Evolutionary conservation across 2,113 vertebrate genomes (phyloP).

Genomic region (Telmatochromis sp.): DNA sequence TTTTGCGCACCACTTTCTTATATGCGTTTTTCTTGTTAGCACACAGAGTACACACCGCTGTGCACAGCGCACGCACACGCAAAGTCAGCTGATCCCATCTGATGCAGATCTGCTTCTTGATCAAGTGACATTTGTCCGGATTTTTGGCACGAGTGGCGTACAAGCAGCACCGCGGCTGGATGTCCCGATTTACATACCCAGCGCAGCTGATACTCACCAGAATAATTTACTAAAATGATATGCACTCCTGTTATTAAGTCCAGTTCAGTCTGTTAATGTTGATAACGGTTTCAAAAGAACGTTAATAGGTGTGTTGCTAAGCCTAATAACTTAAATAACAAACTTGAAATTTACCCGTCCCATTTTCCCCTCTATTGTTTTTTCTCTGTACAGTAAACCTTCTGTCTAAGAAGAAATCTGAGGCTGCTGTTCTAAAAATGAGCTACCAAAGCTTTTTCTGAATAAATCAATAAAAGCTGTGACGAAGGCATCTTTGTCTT

Average conservation of each 20-base stretch:
- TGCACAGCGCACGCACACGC: not conserved
- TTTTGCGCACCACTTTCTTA: not conserved
- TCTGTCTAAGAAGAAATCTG: not conserved
- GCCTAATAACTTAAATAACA: not conserved
- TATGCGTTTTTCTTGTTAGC: not conserved
- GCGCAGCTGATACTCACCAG: not conserved
- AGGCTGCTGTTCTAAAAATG: not conserved
- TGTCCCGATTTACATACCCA: not conserved
- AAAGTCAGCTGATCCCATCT: not conserved
- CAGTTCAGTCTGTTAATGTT: not conserved
- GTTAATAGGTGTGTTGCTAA: not conserved
- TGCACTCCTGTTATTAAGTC: not conserved
- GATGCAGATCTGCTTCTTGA: not conserved
- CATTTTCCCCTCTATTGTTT: not conserved
- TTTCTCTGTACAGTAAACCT: not conserved
- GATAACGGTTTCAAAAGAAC: not conserved
- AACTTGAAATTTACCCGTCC: accelerated
- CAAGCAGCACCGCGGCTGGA: not conserved
- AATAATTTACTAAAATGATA: not conserved
- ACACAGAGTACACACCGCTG: too few species aligned
- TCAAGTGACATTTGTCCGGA: not conserved
- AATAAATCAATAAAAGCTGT: not conserved
- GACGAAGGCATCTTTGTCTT: not conserved
- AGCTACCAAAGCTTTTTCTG: not conserved
- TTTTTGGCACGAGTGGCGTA: not conserved